Conservation (phyloP, 2,797 vertebrate genomes). For the Lepilemur septentrionalis region DNA sequence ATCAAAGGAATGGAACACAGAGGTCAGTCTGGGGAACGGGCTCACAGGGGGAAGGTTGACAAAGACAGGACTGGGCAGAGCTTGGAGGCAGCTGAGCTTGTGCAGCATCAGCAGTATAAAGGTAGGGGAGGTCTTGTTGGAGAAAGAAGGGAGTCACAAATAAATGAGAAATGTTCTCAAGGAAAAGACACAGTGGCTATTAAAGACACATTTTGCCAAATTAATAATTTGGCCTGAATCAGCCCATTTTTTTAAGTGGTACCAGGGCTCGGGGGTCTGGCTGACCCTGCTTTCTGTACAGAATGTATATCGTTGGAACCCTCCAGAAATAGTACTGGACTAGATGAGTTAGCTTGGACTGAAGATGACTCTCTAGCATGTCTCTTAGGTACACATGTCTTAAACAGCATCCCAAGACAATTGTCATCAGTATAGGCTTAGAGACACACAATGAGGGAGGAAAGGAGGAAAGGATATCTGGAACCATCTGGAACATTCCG, state of each 20-base stretch:
- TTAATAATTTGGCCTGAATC: not conserved
- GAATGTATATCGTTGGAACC: not conserved
- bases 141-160: not conserved
- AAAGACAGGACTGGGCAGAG: not conserved
- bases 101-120: not conserved
- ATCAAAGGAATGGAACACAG: not conserved
- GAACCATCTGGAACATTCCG: not conserved
- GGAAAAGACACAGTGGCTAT: not conserved
- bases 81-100: too few relatives aligned
- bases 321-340: fast-evolving
- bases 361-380: not conserved
- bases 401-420: not conserved
- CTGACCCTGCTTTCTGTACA: not conserved
- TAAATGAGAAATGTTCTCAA: not conserved
- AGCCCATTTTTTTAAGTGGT: not conserved
- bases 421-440: not conserved
- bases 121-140: not conserved
- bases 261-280: not conserved
- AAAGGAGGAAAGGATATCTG: not conserved
- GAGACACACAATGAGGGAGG: not conserved
- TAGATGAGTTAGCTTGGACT: not conserved
- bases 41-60: fast-evolving
- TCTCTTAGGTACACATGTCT: not conserved
- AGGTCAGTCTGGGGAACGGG: not conserved
- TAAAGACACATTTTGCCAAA: not conserved